A percentile compares a stretch with the other conserved stretches of the same genome.
phyloP scores from a whole-genome alignment of 1,140 invertebrate species.

The Helicoverpa armigera region DNA sequence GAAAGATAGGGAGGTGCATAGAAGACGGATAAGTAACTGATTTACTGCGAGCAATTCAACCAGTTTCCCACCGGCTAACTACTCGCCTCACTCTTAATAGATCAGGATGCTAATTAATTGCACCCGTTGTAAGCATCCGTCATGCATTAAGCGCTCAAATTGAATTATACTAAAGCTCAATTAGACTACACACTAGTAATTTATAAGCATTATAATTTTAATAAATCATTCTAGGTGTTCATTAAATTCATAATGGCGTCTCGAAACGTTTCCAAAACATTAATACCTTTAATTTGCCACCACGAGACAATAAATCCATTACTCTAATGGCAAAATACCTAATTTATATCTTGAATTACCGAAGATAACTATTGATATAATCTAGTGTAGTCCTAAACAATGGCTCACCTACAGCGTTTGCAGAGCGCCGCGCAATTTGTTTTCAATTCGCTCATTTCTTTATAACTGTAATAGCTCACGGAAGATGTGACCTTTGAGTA shows the following conservation, averaged over 20 bases:
- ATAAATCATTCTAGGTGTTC: no score
- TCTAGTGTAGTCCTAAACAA: constrained; percentile 24
- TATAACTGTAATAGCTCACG: constrained; percentile 40
- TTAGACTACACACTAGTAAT: no score
- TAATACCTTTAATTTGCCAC: neutral
- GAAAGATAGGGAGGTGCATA: constrained; percentile 30
- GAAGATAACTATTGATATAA: constrained; percentile 15
- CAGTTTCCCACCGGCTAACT: constrained; percentile 26
- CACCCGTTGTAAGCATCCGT: neutral
- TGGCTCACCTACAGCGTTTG: constrained; percentile 33
- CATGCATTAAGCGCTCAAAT: neutral
- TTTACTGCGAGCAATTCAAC: constrained; percentile 16
- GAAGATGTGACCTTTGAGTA: constrained; percentile 38
- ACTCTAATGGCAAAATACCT: constrained; percentile 19
- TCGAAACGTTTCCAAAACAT: no score
- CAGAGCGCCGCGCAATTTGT: constrained; percentile 37
- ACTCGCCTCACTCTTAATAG: constrained; percentile 13
- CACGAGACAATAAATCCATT: constrained; percentile 15
- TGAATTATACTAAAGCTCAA: neutral
- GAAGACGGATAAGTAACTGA: constrained; percentile 10
- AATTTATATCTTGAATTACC: constrained; percentile 19
- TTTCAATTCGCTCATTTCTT: constrained; percentile 35
- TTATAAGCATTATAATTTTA: no score
- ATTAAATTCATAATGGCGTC: no score
- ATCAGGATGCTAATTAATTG: constrained; percentile 23